Base-by-base conservation (phyloP, 1,140 invertebrate species). In the Cardiocondyla obscurior region DNA sequence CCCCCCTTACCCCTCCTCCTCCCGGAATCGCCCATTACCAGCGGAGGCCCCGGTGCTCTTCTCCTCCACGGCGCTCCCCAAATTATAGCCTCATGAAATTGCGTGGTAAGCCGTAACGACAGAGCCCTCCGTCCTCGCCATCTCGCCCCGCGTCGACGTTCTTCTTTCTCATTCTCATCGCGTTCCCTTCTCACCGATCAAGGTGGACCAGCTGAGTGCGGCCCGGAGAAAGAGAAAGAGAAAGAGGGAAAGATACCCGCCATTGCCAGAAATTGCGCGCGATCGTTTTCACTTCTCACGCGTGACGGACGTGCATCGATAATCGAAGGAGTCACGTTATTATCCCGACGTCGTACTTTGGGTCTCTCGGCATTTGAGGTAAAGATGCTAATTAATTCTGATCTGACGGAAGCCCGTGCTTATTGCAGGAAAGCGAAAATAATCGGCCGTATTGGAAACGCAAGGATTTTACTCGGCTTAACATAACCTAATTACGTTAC, bases 81-180 rank as follows among this genome's bases (percentile, higher is more conserved):
- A 92, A 93, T 92, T 93, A 93, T 92, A 92, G 91, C 91, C 91
- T 90, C 90, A 92, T 92, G 90, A 93, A 93, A 93, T 93, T 93
- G 91, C 92, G 91, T 90, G 90, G 90, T 91, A 91, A 90, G 88
- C 88, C 84, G 89, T 91, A 92, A 90, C 89, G 87, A 90, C 86
- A 67, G 85, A 87, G 84, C 88, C 85, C 22, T 72, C 79, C 74
- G 49, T 42, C 14, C 88, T 84, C 22, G 57, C 79, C 74, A 60
- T 42, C 14, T 64, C 39, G 33, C 5, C 22, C 8, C 16, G 42
- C 33, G 67, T 77, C 33, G 44, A n/a, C 49, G 22, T 22, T 14
- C 42, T 14, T 46, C 44, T 46, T 4, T 44, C 39, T 42, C 39
- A 4, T 7, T 33, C 22, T 73, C 53, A 30, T 25, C 25, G 53